Conservation (phyloP, 2,113 vertebrate genomes). For the Ammodytes marinus region DNA sequence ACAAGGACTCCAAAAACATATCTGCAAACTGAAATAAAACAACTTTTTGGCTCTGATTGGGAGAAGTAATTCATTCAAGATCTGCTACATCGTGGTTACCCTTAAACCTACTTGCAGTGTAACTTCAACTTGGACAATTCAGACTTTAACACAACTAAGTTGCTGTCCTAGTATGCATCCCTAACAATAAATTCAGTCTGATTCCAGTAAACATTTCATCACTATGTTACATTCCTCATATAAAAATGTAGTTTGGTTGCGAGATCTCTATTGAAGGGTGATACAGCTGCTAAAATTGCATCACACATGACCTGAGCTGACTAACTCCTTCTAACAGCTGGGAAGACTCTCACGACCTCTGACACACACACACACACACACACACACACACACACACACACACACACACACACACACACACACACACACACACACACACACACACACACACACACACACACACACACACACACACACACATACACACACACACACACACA, state of each 20-base stretch:
- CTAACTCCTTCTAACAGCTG: slow-evolving; percentile 17
- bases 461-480: not conserved
- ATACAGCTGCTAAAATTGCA: slow-evolving; percentile 2
- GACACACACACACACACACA: slow-evolving; percentile 14
- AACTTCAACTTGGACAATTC: not conserved
- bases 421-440: slow-evolving; percentile 1
- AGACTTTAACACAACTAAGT: not conserved
- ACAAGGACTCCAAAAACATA: not conserved
- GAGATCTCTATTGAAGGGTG: slow-evolving; percentile 7
- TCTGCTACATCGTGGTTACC: not conserved
- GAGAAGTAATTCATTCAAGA: not conserved
- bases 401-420: slow-evolving; percentile 7
- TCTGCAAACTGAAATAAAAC: not conserved
- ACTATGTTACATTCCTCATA: not conserved
- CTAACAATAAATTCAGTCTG: not conserved
- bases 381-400: slow-evolving; percentile 1
- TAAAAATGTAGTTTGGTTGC: slow-evolving; percentile 9
- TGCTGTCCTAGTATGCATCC: not conserved
- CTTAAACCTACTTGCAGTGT: not conserved
- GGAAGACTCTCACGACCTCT: slow-evolving; percentile 33
- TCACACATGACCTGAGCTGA: slow-evolving; percentile 20
- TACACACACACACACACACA: not conserved
- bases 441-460: not conserved
- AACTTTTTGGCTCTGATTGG: not conserved
- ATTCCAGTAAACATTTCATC: not conserved